A percentile compares a stretch with the other conserved stretches of the same genome.
Evolutionary conservation across 2,797 vertebrate species (phyloP).

Genomic region (Astyanax mexicanus): DNA sequence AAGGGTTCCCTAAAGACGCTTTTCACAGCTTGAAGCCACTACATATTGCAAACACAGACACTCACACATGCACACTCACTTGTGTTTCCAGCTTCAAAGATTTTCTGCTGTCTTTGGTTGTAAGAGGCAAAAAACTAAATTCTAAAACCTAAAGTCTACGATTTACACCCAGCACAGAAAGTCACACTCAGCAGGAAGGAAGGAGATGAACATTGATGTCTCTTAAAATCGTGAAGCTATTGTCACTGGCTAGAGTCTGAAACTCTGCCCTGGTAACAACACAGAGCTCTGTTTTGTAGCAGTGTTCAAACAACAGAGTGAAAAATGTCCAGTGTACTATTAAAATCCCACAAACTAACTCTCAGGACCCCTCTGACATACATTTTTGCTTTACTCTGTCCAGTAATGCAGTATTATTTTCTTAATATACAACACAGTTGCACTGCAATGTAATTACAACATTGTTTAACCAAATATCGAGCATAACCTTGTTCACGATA

Average conservation of each 20-base stretch:
- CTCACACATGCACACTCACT: slow-evolving; percentile 6
- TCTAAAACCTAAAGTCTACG: slow-evolving; percentile 7
- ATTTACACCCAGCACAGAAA: slow-evolving; percentile 19
- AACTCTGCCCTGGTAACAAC: background rate
- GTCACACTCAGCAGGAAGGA: slow-evolving; percentile 11
- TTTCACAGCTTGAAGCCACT: slow-evolving; percentile 19
- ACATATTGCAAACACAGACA: slow-evolving; percentile 36
- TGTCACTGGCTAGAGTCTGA: background rate
- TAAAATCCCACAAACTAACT: too few relatives aligned
- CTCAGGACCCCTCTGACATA: too few relatives aligned
- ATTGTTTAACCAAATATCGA: too few relatives aligned
- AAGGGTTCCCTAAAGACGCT: slow-evolving; percentile 25
- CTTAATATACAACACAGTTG: too few relatives aligned
- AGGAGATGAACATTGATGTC: background rate
- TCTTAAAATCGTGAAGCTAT: too few relatives aligned
- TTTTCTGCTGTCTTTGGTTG: slow-evolving; percentile 45
- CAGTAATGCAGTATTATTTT: too few relatives aligned
- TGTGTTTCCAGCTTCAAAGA: slow-evolving; percentile 31
- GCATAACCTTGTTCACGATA: too few relatives aligned
- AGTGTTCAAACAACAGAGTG: too few relatives aligned
- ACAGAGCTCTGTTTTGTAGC: background rate
- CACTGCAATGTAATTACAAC: too few relatives aligned
- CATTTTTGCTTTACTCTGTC: too few relatives aligned
- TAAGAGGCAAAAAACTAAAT: slow-evolving; percentile 4
- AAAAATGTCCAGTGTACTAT: too few relatives aligned